Percentiles rank a stretch among this genome's conserved stretches.
phyloP scores from a whole-genome alignment of 1,140 invertebrate species.

The Calliphora vicina region DNA sequence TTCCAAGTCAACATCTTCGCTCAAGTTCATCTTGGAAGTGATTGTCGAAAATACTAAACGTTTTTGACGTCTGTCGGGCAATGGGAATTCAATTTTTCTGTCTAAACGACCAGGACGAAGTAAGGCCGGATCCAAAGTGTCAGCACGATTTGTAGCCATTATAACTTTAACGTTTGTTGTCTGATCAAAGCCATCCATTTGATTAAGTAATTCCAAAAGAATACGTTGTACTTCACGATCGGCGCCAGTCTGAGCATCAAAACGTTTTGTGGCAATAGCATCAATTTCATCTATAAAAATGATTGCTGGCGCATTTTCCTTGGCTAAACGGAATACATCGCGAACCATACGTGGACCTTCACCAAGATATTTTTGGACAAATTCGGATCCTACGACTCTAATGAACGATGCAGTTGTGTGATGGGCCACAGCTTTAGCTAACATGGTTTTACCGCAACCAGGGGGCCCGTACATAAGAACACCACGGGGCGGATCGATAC shows the following conservation, averaged over 20 bases:
- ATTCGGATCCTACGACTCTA: slow-evolving; percentile 98
- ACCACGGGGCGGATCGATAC: slow-evolving; percentile 95
- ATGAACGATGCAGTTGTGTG: slow-evolving; percentile 99
- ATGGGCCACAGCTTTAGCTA: slow-evolving; percentile 98
- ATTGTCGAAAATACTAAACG: slow-evolving; percentile 98
- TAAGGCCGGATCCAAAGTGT: slow-evolving; percentile 97
- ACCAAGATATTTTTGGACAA: slow-evolving; percentile 99
- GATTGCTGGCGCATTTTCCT: slow-evolving; percentile 99
- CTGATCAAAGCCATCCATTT: slow-evolving; percentile 99
- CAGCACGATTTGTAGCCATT: slow-evolving; percentile 97
- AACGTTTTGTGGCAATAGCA: slow-evolving; percentile 97
- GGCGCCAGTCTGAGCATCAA: slow-evolving; percentile 98
- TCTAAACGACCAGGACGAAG: slow-evolving; percentile 96
- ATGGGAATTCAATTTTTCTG: slow-evolving; percentile 98
- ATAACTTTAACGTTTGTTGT: slow-evolving; percentile 99
- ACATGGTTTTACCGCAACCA: slow-evolving; percentile 94
- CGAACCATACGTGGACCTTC: slow-evolving; percentile 99
- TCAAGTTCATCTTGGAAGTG: slow-evolving; percentile 98
- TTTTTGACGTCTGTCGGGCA: slow-evolving; percentile 97
- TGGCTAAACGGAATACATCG: slow-evolving; percentile 97
- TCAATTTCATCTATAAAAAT: slow-evolving; percentile 99
- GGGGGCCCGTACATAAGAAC: slow-evolving; percentile 99
- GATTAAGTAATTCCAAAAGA: slow-evolving; percentile 95
- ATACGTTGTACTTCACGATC: slow-evolving; percentile 99
- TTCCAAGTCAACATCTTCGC: slow-evolving; percentile 98